Evolutionary conservation across 2,888 invertebrate species (phyloP).

Genomic region (Pogonocherus hispidulus): DNA sequence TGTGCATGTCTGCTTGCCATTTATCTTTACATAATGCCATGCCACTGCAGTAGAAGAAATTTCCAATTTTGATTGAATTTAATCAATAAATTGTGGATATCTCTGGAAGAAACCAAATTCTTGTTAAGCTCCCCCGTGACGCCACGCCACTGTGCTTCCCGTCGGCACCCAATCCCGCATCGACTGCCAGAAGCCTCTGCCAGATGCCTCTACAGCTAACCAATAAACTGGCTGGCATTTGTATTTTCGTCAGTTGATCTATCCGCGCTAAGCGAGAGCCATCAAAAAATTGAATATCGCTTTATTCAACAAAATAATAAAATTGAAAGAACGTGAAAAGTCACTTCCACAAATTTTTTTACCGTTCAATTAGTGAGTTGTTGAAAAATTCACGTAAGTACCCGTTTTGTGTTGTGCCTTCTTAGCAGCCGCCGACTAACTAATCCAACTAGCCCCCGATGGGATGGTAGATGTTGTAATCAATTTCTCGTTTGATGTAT

Average conservation of each 20-base stretch:
- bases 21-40: conserved; percentile 20
- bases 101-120: conserved; percentile 16
- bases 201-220: conserved; percentile 65
- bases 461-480: conserved; percentile 49
- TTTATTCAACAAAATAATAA: conserved; percentile 63
- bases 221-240: conserved; percentile 58
- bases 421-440: conserved; percentile 25
- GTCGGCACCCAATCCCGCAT: conserved; percentile 48
- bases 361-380: conserved; percentile 56
- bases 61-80: conserved; percentile 17
- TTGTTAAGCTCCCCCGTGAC: conserved; percentile 5
- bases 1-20: conserved; percentile 29
- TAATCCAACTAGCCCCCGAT: conserved; percentile 23
- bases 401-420: conserved; percentile 24
- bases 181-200: conserved; percentile 68
- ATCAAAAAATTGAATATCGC: conserved; percentile 67
- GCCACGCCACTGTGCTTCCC: conserved; percentile 49
- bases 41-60: conserved; percentile 1
- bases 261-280: conserved; percentile 60
- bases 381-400: conserved; percentile 68
- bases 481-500: conserved; percentile 59
- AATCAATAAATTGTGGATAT: conserved; percentile 28
- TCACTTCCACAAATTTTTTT: conserved; percentile 54
- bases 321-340: conserved; percentile 61
- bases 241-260: conserved; percentile 60